Evolutionary conservation across 2,113 vertebrate species (phyloP).

Genomic region (Lichenostomus cassidix): DNA sequence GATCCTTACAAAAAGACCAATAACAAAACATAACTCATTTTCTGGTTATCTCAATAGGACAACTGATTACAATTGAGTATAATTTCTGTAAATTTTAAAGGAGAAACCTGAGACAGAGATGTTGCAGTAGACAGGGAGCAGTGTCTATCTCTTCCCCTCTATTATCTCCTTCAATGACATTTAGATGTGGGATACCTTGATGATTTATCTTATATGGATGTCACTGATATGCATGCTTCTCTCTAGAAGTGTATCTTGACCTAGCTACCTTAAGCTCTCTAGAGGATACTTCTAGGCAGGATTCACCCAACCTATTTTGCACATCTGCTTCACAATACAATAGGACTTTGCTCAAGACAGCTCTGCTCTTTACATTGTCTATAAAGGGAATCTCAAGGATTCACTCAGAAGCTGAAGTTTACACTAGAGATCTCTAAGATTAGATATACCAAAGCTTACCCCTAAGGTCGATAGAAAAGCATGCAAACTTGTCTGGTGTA

Average conservation of each 20-base stretch:
- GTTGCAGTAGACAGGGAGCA: not conserved
- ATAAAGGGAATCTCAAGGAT: not conserved
- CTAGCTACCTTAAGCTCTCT: not conserved
- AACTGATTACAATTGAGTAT: not conserved
- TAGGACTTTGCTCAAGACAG: not conserved
- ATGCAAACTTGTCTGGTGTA: not conserved
- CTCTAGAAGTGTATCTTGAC: not conserved
- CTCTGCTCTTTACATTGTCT: not conserved
- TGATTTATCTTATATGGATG: not conserved
- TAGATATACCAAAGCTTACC: not conserved
- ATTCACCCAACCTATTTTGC: not conserved
- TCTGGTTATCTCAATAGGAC: not conserved
- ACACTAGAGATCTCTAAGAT: not conserved
- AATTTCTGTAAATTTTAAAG: not conserved
- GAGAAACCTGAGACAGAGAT: not conserved
- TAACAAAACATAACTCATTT: not conserved
- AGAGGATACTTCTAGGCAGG: not conserved
- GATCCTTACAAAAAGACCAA: not conserved
- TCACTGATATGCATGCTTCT: not conserved
- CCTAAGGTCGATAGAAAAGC: not conserved
- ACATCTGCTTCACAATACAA: not conserved
- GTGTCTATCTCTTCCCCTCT: not conserved
- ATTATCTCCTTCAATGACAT: not conserved
- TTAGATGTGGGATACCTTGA: not conserved
- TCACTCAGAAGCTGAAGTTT: not conserved